Conservation (phyloP, 2,888 invertebrate species). For the Drosophila emarginata region DNA sequence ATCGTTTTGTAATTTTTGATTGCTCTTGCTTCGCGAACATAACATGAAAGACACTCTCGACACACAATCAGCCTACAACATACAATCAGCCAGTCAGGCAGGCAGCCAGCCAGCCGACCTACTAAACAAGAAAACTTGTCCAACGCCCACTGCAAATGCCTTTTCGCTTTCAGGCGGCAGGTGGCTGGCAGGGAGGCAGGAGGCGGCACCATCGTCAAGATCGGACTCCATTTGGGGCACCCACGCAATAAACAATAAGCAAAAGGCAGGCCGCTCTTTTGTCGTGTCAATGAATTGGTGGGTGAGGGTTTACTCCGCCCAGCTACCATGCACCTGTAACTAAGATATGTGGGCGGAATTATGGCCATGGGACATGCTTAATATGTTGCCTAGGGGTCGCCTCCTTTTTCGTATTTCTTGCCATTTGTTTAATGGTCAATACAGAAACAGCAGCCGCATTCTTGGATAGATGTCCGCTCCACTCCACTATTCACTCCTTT, state of each 20-base stretch:
- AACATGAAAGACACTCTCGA: conserved; percentile 25
- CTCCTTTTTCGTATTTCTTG: neutral
- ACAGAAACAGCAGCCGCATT: conserved; percentile 43
- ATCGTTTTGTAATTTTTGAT: conserved; percentile 54
- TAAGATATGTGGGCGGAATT: neutral
- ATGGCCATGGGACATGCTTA: conserved; percentile 1
- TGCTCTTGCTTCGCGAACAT: conserved; percentile 30
- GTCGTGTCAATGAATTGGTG: conserved; percentile 28
- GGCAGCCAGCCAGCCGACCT: conserved; percentile 33
- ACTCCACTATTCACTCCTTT: conserved; percentile 12
- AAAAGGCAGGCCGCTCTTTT: conserved; percentile 15
- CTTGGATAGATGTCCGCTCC: conserved; percentile 39
- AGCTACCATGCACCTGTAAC: conserved; percentile 7
- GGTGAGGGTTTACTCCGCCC: conserved; percentile 12
- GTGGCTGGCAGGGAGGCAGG: conserved; percentile 1
- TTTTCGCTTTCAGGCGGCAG: conserved; percentile 53
- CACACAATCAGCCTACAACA: conserved; percentile 54
- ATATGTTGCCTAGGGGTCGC: conserved; percentile 9
- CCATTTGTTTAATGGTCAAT: neutral
- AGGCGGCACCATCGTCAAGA: neutral
- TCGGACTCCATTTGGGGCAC: conserved; percentile 12
- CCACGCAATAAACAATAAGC: conserved; percentile 20
- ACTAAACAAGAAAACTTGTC: conserved; percentile 62
- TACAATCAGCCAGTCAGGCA: conserved; percentile 26
- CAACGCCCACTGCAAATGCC: conserved; percentile 43